A percentile compares a stretch with the other conserved stretches of the same genome.
These are phyloP conservation scores for Strigamia transsilvanica DNA, from an alignment of 2,888 invertebrate species.

Conservation along the genomic window DNA sequence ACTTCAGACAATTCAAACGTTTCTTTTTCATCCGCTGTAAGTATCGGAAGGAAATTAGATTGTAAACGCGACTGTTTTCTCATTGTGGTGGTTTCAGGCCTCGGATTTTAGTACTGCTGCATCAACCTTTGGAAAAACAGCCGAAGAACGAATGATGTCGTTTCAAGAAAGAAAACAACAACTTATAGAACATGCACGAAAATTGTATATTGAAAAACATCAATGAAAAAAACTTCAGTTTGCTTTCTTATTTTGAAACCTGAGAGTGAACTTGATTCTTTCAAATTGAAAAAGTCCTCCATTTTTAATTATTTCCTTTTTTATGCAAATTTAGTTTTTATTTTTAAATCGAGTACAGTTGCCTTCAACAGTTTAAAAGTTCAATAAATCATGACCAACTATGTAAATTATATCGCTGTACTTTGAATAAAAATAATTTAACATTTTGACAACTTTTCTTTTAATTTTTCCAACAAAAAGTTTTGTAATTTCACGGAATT, in stretches of 20 bases:
- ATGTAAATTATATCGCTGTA: constrained; percentile 13
- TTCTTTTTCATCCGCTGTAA: not conserved
- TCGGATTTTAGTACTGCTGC: constrained; percentile 61
- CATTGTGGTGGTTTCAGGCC: not conserved
- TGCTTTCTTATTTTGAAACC: not conserved
- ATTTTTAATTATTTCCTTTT: not conserved
- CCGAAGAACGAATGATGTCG: constrained; percentile 73
- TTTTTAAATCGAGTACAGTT: not conserved
- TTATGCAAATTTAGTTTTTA: constrained; percentile 4
- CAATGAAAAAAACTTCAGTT: not conserved
- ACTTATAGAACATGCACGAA: constrained; percentile 79
- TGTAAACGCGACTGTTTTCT: not conserved
- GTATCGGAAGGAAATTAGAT: not conserved
- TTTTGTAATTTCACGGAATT: not conserved
- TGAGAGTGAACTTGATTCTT: not conserved
- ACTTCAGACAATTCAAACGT: constrained; percentile 42
- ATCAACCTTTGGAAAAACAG: constrained; percentile 65
- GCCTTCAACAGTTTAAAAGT: not conserved
- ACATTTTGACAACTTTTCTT: not conserved
- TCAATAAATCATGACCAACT: constrained; percentile 2
- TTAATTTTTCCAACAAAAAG: not conserved
- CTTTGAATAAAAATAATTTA: constrained; percentile 22
- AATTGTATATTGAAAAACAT: constrained; percentile 80
- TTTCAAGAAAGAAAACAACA: constrained; percentile 81
- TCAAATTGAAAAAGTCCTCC: constrained; percentile 16